Conservation (phyloP, 2,888 invertebrate genomes). For the Mamestra brassicae region DNA sequence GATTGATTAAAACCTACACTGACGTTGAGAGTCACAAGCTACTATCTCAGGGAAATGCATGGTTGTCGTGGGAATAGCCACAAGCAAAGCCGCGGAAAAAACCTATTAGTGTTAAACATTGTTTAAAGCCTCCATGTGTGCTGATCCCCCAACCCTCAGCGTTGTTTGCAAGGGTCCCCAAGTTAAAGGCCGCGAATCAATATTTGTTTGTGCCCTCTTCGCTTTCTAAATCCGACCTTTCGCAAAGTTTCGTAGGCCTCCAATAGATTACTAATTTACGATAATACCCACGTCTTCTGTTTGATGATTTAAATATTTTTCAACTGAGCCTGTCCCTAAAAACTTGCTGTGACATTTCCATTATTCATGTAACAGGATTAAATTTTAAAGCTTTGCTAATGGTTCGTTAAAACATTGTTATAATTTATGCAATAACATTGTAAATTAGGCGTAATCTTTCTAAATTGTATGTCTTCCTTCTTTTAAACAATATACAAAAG, state of each 20-base stretch:
- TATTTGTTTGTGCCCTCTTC: slow-evolving; percentile 79
- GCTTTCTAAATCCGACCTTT: slow-evolving; percentile 79
- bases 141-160: slow-evolving; percentile 65
- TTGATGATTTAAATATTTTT: slow-evolving; percentile 36
- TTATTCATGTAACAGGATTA: slow-evolving; percentile 32
- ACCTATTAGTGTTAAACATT: slow-evolving; percentile 53
- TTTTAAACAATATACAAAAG: slow-evolving; percentile 12
- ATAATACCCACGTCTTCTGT: slow-evolving; percentile 49
- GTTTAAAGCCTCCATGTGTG: slow-evolving; percentile 57
- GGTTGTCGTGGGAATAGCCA: not conserved
- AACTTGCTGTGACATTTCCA: slow-evolving; percentile 27
- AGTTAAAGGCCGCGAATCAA: slow-evolving; percentile 80
- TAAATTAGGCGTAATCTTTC: slow-evolving; percentile 27
- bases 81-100: not conserved
- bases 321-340: slow-evolving; percentile 8
- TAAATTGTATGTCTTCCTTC: slow-evolving; percentile 30
- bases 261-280: slow-evolving; percentile 69
- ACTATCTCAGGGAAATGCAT: not conserved
- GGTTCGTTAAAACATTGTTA: slow-evolving; percentile 43
- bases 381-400: slow-evolving; percentile 34
- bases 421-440: slow-evolving; percentile 32
- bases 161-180: slow-evolving; percentile 74
- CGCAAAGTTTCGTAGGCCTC: slow-evolving; percentile 69
- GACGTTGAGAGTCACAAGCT: not conserved
- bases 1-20: no score